phyloP scores from a whole-genome alignment of 1,140 invertebrate species.

The Liolophura sinensis region DNA sequence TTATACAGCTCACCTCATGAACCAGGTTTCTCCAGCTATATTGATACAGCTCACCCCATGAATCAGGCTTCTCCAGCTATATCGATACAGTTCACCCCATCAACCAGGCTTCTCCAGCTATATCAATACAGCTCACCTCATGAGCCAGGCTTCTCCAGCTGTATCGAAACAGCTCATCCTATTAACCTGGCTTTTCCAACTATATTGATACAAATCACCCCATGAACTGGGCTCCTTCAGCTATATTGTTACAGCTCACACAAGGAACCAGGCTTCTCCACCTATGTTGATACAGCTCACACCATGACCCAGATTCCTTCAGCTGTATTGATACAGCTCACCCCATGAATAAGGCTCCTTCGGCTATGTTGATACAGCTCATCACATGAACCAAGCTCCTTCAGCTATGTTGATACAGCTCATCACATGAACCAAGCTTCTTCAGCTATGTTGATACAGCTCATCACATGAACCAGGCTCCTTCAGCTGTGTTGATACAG shows the following conservation, averaged over 20 bases:
- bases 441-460: too few species aligned
- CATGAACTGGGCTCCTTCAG: background rate
- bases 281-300: background rate
- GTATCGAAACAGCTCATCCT: too few species aligned
- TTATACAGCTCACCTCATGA: background rate
- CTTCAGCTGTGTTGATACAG: too few species aligned
- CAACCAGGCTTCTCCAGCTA: background rate
- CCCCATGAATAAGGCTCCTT: too few species aligned
- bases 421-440: too few species aligned
- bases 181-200: background rate
- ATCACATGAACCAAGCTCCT: too few species aligned
- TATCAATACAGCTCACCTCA: background rate
- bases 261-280: background rate
- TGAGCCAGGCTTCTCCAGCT: too few species aligned
- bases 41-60: background rate
- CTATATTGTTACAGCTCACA: background rate
- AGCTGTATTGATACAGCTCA: background rate
- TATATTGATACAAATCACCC: background rate
- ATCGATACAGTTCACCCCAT: background rate
- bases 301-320: background rate
- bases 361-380: background rate
- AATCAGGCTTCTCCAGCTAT: background rate
- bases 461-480: too few species aligned
- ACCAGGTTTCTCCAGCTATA: background rate
- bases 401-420: too few species aligned